Evolutionary conservation across 2,113 vertebrate genomes (phyloP), one percentile per base, ranked within the genome.

Genomic region (Carassius carassius): DNA sequence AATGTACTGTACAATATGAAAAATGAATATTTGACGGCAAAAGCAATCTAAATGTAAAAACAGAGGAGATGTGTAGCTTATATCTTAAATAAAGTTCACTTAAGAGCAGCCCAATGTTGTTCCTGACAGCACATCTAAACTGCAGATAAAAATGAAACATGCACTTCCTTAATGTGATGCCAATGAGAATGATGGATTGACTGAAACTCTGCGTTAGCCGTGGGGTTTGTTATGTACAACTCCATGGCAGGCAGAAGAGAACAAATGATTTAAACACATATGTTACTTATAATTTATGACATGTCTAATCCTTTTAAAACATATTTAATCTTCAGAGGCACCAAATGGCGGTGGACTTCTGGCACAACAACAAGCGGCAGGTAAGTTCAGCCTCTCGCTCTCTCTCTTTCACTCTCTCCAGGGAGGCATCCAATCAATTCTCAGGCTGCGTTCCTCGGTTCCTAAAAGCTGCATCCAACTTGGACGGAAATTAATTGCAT

Each of bases 331-430:
- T 77, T 86, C 69, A 96, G 95, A 96, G 94, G 90, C 91, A 95
- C 90, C 95, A 94, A 92, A 91, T 92, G 88, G 75, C 91, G n/a
- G 88, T 94, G 87, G 95, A 95, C 56, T 86, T 93, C 8, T 94
- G 94, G 94, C 93, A 92, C 49, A 92, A 92, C 49, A 93, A 94
- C 84, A 92, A 91, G 7, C 91, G 91, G 35, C 94, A 95, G 95
- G 95, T 95, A 90, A 84, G 77, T 83, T 84, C 3, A 79, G 56
- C n/a, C 73, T 41, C 51, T 44, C 10, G 21, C 5, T 54, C 44
- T 44, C 44, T 44, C 44, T 44, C 44, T 44, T 10, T 10, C 41
- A 44, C 49, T 83, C 65, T 32, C 81, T 17, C 47, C 23, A 11
- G 32, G 44, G 19, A 37, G 35, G 47, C 73, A 58, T 6, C 16